Base-by-base conservation (phyloP, 1,140 invertebrate genomes). In the Varroa destructor region DNA sequence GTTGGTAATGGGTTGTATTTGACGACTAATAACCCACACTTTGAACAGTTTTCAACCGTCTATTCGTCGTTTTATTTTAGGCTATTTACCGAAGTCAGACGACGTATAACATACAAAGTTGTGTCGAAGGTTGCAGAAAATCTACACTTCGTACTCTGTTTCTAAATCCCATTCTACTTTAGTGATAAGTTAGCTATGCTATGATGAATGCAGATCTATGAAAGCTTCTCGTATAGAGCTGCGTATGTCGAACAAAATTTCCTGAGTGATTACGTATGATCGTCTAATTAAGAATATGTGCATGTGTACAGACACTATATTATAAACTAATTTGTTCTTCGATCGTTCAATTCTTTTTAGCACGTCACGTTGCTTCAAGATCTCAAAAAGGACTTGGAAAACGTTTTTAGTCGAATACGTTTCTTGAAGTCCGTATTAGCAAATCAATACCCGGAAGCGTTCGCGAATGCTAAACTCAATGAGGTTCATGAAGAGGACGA, bases 391-490 rank as follows among this genome's bases (percentile, higher is more conserved):
- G 61, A 67, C 46, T 46, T 67, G 12, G 61, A 67, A 5, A 67
- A 67, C 61, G 37, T 67, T 4, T 67, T 67, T 40, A 46, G 61
- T 67, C 61, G 61, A 40, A 67, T 67, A 67, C 61, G 61, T 37
- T 67, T 67, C 61, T 40, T 67, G n/a, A 67, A 67, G 61, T 12
- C 61, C 12, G 40, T 37, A 3, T 40, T 67, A 46, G 61, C 61
- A 12, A 67, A 67, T 67, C 61, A 67, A 37, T 67, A 67, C 36
- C 61, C 61, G 12, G 61, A 67, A 67, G 61, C 61, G 12, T 67
- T 67, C 61, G 61, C 61, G 14, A 67, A 67, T 67, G 40, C 61
- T 12, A 40, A 67, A 40, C 37, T 67, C 2, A 12, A 40, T 37
- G 61, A 40, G n/a, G 12, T 67, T 40, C 40, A 67, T 8, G 61